A percentile compares a stretch with the other conserved stretches of the same genome.
These are phyloP conservation scores for Syngnathus rostellatus DNA, from an alignment of 2,797 vertebrate species.

Conservation along the genomic window DNA sequence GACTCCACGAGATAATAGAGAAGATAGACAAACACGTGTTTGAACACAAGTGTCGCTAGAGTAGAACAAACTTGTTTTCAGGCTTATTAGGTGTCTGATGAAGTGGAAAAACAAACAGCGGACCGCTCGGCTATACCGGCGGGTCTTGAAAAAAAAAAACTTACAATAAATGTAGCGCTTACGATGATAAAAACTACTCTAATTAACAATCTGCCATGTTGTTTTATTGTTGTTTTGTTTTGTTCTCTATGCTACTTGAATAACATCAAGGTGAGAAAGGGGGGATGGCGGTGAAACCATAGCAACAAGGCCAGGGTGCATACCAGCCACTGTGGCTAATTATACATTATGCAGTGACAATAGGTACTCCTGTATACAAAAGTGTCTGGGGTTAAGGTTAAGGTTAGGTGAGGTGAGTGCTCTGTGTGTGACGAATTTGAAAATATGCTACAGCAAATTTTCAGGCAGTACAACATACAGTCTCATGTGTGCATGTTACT, in stretches of 20 bases:
- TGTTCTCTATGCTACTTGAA: constrained; percentile 15
- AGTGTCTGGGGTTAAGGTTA: background rate
- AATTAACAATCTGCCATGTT: constrained; percentile 16
- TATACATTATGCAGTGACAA: background rate
- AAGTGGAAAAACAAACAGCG: constrained; percentile 40
- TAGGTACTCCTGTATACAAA: background rate
- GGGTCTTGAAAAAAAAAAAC: constrained; percentile 4
- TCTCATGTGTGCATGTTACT: background rate
- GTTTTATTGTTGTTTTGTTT: background rate
- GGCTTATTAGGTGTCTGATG: constrained; percentile 50
- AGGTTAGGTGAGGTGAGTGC: background rate
- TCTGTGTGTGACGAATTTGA: background rate
- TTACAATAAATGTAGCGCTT: background rate
- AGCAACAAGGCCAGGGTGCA: constrained; percentile 5
- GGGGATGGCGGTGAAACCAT: background rate
- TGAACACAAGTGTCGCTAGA: background rate
- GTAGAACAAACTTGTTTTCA: constrained; percentile 22
- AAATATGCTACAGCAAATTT: background rate
- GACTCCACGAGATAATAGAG: constrained; percentile 6
- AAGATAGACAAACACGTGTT: constrained; percentile 16
- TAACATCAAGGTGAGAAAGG: constrained; percentile 28
- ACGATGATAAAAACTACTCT: constrained; percentile 20
- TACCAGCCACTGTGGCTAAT: background rate
- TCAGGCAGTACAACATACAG: background rate
- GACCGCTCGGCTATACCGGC: constrained; percentile 10